Conservation (phyloP, 1,140 invertebrate genomes). For the Stegodyphus mimosarum region DNA sequence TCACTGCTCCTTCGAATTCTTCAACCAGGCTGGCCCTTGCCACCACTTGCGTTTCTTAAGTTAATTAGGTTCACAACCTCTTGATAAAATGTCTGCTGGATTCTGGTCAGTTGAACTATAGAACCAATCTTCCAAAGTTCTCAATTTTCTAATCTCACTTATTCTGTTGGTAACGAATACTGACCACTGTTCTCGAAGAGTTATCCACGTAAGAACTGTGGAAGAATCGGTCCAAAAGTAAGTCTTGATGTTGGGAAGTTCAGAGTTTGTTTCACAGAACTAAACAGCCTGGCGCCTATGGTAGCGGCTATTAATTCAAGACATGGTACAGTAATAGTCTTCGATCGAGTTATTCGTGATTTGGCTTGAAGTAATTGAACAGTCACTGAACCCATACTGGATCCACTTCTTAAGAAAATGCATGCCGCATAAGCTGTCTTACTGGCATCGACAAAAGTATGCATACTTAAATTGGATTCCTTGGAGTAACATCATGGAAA, state of each 20-base stretch:
- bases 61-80: background rate
- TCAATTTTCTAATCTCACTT: conserved; percentile 8
- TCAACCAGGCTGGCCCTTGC: conserved; percentile 14
- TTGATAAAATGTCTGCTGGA: conserved; percentile 1
- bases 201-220: conserved; percentile 36
- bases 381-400: background rate
- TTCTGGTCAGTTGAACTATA: background rate
- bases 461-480: background rate
- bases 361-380: conserved; percentile 27
- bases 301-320: conserved; percentile 22
- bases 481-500: no score
- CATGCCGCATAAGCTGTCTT: conserved; percentile 15
- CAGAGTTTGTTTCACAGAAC: background rate
- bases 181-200: conserved; percentile 6
- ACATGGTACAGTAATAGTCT: conserved; percentile 15
- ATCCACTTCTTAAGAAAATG: conserved; percentile 16
- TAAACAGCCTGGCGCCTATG: conserved; percentile 6
- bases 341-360: conserved; percentile 30
- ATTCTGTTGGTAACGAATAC: conserved; percentile 41
- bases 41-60: conserved; percentile 8
- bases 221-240: conserved; percentile 41
- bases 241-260: background rate
- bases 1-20: conserved; percentile 14
- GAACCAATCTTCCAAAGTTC: background rate
- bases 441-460: conserved; percentile 21